Conservation (phyloP, 2,888 invertebrate species). For the Formica aserva region DNA sequence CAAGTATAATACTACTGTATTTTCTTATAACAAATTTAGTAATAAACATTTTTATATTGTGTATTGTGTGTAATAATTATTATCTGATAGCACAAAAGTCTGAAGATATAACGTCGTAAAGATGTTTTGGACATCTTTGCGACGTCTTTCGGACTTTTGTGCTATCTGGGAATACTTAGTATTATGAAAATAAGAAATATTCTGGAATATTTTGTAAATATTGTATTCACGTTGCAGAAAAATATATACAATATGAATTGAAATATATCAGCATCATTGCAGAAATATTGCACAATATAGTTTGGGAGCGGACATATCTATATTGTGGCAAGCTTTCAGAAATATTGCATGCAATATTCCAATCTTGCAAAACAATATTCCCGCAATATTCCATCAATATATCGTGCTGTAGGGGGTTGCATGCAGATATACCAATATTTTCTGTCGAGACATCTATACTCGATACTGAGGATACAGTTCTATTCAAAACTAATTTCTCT, state of each 20-base stretch:
- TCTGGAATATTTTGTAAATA: neutral
- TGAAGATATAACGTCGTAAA: neutral
- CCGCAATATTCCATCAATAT: constrained; percentile 4
- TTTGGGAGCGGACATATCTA: neutral
- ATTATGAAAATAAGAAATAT: neutral
- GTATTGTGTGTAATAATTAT: too few species aligned
- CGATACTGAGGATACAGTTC: too few species aligned
- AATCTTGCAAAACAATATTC: neutral
- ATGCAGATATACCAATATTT: too few species aligned
- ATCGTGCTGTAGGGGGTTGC: neutral
- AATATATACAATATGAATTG: too few species aligned
- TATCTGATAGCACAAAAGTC: neutral
- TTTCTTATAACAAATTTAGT: too few species aligned
- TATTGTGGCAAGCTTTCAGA: neutral
- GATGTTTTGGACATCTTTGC: neutral
- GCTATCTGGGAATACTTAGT: neutral
- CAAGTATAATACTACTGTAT: too few species aligned
- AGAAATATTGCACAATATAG: neutral
- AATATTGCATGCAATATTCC: neutral
- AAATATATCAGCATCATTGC: too few species aligned
- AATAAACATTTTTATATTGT: too few species aligned
- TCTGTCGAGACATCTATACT: too few species aligned
- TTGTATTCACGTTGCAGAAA: too few species aligned
- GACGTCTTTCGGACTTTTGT: neutral
- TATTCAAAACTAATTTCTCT: too few species aligned